Conservation (phyloP, 1,140 invertebrate genomes). For the Gryllus bimaculatus region DNA sequence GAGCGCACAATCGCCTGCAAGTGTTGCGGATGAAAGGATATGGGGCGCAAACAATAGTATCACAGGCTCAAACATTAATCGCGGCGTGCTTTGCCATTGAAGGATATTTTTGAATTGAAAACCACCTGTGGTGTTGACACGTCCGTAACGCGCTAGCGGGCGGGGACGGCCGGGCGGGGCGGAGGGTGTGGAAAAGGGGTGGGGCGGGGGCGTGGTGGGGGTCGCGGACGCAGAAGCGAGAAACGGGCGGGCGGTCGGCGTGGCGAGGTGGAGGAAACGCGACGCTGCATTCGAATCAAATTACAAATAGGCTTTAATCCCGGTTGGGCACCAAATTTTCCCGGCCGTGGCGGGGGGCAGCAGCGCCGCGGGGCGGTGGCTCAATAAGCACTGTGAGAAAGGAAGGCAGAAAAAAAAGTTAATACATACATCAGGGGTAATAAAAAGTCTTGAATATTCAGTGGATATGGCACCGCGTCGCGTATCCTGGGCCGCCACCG, state of each 20-base stretch:
- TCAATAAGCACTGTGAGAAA: background rate
- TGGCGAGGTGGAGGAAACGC: background rate
- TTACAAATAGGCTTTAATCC: background rate
- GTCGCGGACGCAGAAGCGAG: background rate
- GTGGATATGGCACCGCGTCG: background rate
- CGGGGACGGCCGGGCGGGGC: too few species aligned
- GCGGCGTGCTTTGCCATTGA: background rate
- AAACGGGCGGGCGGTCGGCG: too few species aligned
- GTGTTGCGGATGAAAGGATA: background rate
- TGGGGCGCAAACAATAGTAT: background rate
- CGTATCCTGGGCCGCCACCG: background rate
- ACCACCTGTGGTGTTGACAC: background rate
- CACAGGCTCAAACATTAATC: background rate
- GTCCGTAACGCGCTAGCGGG: background rate
- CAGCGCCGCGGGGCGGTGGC: too few species aligned
- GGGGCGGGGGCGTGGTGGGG: too few species aligned
- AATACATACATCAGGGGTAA: background rate
- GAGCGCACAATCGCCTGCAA: background rate
- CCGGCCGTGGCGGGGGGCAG: too few species aligned
- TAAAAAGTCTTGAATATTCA: constrained; percentile 5
- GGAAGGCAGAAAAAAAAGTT: background rate
- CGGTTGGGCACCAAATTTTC: background rate
- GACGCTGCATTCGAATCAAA: background rate
- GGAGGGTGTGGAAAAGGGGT: too few species aligned
- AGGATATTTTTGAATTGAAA: constrained; percentile 6